These are phyloP conservation scores for Syrmaticus mikado DNA, from an alignment of 2,113 vertebrate species.

Conservation along the genomic window DNA sequence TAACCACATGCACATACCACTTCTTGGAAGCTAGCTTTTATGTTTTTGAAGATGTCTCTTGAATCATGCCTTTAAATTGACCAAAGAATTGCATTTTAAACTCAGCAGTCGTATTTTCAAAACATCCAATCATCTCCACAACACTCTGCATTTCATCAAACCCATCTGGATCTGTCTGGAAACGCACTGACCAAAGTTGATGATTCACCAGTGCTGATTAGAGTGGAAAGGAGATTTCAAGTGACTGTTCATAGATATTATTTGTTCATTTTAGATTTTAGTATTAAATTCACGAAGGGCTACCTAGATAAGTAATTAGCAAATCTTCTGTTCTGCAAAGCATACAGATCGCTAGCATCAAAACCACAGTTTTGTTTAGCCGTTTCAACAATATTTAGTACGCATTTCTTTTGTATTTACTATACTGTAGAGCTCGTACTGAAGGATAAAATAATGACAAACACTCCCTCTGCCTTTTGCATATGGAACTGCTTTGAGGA, in stretches of 20 bases:
- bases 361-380: rapidly evolving
- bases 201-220: not conserved
- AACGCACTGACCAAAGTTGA: not conserved
- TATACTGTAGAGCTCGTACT: not conserved
- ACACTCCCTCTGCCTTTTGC: not conserved
- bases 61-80: not conserved
- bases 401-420: not conserved
- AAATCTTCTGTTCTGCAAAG: not conserved
- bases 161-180: not conserved
- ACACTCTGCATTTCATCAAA: not conserved
- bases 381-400: not conserved
- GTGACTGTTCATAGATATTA: not conserved
- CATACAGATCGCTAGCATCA: not conserved
- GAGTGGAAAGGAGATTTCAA: not conserved
- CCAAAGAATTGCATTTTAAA: not conserved
- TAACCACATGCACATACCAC: not conserved
- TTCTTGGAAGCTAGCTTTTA: not conserved
- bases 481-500: not conserved
- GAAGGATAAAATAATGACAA: not conserved
- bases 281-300: not conserved
- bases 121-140: not conserved
- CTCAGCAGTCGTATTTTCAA: not conserved
- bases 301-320: not conserved
- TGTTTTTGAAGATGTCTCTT: not conserved
- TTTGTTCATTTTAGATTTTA: not conserved